These are phyloP conservation scores for Clarias platycephalus DNA, from an alignment of 2,797 vertebrate species.

Conservation along the genomic window DNA sequence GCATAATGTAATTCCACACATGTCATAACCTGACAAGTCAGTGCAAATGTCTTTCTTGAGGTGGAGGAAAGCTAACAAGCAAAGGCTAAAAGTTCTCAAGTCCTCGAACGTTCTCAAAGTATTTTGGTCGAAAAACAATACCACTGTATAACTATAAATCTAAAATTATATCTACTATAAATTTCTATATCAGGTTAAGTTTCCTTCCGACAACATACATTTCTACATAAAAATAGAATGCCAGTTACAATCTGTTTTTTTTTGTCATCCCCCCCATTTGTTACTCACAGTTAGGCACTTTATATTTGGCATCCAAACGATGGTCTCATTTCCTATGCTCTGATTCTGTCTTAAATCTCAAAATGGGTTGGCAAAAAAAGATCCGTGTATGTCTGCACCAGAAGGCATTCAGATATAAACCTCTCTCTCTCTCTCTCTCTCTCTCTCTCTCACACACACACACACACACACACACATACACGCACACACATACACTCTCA, in stretches of 20 bases:
- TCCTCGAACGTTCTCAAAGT: background rate
- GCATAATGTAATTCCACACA: constrained; percentile 35
- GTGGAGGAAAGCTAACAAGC: background rate
- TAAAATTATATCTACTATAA: too few relatives aligned
- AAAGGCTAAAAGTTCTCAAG: background rate
- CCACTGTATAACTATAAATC: too few relatives aligned
- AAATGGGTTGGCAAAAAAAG: constrained; percentile 15
- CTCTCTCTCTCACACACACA: constrained; percentile 20
- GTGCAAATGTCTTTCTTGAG: background rate
- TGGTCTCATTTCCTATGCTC: constrained; percentile 20
- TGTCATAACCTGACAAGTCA: background rate
- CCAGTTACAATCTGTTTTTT: constrained; percentile 2
- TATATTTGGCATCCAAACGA: constrained; percentile 25
- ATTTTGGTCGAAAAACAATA: background rate
- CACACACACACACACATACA: background rate
- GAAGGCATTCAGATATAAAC: constrained; percentile 24
- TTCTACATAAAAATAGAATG: constrained; percentile 1
- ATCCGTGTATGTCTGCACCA: background rate
- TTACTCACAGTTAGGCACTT: constrained; percentile 28
- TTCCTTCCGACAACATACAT: constrained; percentile 1
- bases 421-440: constrained; percentile 31
- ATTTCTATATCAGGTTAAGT: background rate
- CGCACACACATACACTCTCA: background rate
- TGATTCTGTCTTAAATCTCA: constrained; percentile 22
- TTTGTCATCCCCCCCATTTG: constrained; percentile 14